Conservation (phyloP, 2,888 invertebrate species). For the Julus scandinavius region DNA sequence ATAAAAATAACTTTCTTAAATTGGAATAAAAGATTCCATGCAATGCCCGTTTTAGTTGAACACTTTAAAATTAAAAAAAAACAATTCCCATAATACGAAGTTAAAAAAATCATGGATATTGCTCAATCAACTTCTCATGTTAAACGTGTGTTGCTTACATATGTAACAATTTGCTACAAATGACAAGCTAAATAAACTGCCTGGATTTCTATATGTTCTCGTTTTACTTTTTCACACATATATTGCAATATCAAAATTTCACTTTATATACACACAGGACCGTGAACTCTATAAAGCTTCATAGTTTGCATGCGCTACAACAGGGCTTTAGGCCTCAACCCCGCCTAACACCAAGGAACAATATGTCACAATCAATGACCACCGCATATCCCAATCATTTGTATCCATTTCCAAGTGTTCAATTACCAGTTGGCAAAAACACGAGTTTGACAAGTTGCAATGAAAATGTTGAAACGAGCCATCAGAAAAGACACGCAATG, state of each 20-base stretch:
- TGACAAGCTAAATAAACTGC: not conserved
- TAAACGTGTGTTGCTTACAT: not conserved
- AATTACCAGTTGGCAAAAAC: conserved; percentile 42
- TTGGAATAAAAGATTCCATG: no score
- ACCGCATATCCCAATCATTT: conserved; percentile 36
- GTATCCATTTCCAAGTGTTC: conserved; percentile 46
- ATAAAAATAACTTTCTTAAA: no score
- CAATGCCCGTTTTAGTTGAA: not conserved
- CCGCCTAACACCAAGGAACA: conserved; percentile 22
- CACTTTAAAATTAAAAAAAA: not conserved
- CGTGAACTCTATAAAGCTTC: not conserved
- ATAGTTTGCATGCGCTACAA: not conserved
- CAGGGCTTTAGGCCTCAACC: not conserved
- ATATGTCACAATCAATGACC: conserved; percentile 45
- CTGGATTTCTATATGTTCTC: not conserved
- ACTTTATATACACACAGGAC: not conserved
- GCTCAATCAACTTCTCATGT: not conserved
- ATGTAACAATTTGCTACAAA: not conserved
- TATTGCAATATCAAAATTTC: not conserved
- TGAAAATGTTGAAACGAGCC: conserved; percentile 35
- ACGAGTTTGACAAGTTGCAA: conserved; percentile 13
- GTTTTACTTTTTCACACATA: not conserved
- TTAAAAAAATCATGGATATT: not conserved
- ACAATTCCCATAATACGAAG: no score
- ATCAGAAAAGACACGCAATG: conserved; percentile 14